phyloP scores from a whole-genome alignment of 2,797 vertebrate species.

The Carapus acus region DNA sequence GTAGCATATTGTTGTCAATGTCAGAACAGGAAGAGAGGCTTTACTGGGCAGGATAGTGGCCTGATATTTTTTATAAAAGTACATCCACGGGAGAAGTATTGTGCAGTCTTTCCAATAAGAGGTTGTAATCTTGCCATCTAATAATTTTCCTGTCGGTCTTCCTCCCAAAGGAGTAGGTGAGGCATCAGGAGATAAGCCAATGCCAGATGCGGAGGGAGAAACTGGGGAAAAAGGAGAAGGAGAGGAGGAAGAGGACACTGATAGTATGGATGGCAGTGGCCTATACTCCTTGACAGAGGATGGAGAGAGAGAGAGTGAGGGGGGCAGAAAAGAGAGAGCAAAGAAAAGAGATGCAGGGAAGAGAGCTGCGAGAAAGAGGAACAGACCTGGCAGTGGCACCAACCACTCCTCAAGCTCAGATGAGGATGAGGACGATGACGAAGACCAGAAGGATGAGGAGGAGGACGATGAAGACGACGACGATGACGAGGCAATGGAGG shows the following conservation, averaged over 20 bases:
- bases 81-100: neutral
- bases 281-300: conserved; percentile 87
- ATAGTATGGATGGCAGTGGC: conserved; percentile 93
- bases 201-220: conserved; percentile 53
- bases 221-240: conserved; percentile 34
- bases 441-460: conserved; percentile 68
- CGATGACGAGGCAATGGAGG: conserved; percentile 85
- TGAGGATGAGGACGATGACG: conserved; percentile 59
- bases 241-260: conserved; percentile 87
- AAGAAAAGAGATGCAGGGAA: conserved; percentile 57
- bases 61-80: neutral
- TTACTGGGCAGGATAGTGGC: neutral
- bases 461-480: conserved; percentile 82
- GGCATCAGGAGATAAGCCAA: conserved; percentile 55
- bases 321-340: conserved; percentile 52
- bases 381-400: conserved; percentile 63
- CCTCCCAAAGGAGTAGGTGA: conserved; percentile 58
- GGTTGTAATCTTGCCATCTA: conserved; percentile 1
- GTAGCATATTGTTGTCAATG: no score
- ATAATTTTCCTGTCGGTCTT: conserved; percentile 30
- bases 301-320: conserved; percentile 68
- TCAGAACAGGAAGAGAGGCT: no score
- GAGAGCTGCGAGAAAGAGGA: conserved; percentile 69
- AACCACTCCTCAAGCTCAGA: conserved; percentile 81
- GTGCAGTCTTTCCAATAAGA: conserved; percentile 1